phyloP scores from a whole-genome alignment of 2,888 invertebrate genomes.

The Amiota communis region DNA sequence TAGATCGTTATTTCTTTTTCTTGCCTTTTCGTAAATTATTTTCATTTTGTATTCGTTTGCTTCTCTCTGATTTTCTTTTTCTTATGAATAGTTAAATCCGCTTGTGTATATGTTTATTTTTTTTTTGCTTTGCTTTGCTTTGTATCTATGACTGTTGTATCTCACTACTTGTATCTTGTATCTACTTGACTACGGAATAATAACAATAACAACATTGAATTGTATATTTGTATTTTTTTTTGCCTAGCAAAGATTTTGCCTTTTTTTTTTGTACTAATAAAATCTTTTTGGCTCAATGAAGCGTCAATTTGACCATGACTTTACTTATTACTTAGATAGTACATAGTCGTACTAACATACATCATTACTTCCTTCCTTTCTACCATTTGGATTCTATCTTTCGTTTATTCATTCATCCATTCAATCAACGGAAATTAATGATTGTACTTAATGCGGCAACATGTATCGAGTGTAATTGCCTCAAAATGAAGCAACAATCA shows the following conservation, averaged over 20 bases:
- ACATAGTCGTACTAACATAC: background rate
- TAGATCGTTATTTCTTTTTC: background rate
- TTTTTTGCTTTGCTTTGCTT: conserved; percentile 14
- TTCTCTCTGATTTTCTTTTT: conserved; percentile 43
- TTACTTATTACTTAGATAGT: background rate
- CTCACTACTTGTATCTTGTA: too few relatives aligned
- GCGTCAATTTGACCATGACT: conserved; percentile 52
- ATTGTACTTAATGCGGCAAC: conserved; percentile 43
- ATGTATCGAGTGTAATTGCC: conserved; percentile 35
- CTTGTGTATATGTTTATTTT: conserved; percentile 32
- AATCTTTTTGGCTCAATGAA: conserved; percentile 65
- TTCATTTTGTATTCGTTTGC: background rate
- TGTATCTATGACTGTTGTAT: conserved; percentile 1
- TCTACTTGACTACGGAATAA: background rate
- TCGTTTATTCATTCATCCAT: too few relatives aligned
- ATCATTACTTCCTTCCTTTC: too few relatives aligned
- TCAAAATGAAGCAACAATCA: conserved; percentile 9
- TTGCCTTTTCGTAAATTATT: conserved; percentile 1
- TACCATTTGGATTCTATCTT: too few relatives aligned
- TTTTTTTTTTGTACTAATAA: conserved; percentile 62
- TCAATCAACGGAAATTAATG: too few relatives aligned
- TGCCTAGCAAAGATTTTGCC: background rate
- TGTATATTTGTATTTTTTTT: conserved; percentile 17
- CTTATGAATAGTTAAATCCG: conserved; percentile 66
- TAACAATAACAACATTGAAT: background rate